Percentiles rank a stretch among this genome's conserved stretches.
Conservation (phyloP, 35 echinoderm and acorn worm species). For the Acanthaster planci region DNA sequence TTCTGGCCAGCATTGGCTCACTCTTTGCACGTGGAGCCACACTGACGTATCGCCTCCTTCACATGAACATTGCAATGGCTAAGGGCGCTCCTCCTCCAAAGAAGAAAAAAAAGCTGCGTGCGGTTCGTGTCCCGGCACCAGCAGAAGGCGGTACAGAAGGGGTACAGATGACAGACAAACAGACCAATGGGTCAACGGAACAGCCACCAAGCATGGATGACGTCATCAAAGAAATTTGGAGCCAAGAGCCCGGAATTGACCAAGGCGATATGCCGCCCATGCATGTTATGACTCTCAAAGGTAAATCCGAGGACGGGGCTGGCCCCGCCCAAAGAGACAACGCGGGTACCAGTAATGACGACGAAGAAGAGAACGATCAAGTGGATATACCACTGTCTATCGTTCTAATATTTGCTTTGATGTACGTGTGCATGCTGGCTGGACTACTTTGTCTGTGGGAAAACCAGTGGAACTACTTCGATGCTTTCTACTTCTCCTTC, state of each 20-base stretch:
- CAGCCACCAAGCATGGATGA: not conserved
- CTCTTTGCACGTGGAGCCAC: conserved; percentile 75
- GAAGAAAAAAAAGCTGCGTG: conserved; percentile 6
- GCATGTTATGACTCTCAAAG: conserved; percentile 30
- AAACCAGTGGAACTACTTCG: conserved; percentile 86
- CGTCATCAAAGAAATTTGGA: conserved; percentile 29
- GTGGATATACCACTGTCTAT: conserved; percentile 71
- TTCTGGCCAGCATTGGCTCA: conserved; percentile 73
- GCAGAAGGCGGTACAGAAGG: not conserved
- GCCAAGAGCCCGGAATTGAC: not conserved
- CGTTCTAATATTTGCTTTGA: conserved; percentile 70
- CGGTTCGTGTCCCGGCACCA: not conserved
- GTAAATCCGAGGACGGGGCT: conserved; percentile 19
- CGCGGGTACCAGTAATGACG: conserved; percentile 16
- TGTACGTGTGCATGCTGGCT: conserved; percentile 85
- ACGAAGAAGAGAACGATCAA: conserved; percentile 38
- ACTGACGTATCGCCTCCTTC: conserved; percentile 56
- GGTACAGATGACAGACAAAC: not conserved
- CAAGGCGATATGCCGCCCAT: conserved; percentile 5
- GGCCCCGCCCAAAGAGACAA: not conserved
- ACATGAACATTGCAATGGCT: conserved; percentile 32
- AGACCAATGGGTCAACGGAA: conserved; percentile 9
- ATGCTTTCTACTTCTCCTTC: conserved; percentile 96
- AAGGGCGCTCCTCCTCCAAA: conserved; percentile 3
- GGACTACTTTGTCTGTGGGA: conserved; percentile 67